phyloP scores from a whole-genome alignment of 2,113 vertebrate genomes.

The Macroglossus sobrinus region DNA sequence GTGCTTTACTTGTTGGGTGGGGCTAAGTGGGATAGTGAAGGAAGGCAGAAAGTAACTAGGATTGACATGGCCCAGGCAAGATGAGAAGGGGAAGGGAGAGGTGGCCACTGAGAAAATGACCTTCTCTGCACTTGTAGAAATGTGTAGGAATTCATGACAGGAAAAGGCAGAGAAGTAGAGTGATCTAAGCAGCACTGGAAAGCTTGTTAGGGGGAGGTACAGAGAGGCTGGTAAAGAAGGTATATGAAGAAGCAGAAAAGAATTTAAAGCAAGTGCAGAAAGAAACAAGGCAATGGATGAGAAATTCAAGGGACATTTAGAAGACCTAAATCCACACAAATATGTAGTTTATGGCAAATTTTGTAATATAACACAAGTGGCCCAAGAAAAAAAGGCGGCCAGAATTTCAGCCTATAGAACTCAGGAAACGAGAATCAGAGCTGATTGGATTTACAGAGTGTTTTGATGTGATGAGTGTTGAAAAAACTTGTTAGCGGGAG shows the following conservation, averaged over 20 bases:
- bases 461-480: conserved; percentile 46
- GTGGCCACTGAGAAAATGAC: not conserved
- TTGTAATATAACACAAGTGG: not conserved
- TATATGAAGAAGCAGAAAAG: not conserved
- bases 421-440: conserved; percentile 27
- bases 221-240: not conserved
- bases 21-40: not conserved
- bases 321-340: conserved; percentile 27
- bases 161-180: not conserved
- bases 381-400: not conserved
- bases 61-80: not conserved
- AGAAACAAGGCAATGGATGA: not conserved
- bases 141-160: not conserved
- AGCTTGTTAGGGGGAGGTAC: not conserved
- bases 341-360: not conserved
- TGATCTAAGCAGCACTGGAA: not conserved
- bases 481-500: conserved; percentile 42
- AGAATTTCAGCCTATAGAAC: not conserved
- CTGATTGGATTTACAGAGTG: conserved; percentile 28
- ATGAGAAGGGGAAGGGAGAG: not conserved
- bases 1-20: not conserved
- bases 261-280: not conserved
- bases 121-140: not conserved
- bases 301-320: conserved; percentile 44
- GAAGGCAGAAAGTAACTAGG: not conserved